Evolutionary conservation across 2,888 invertebrate species (phyloP).

Genomic region (Temnothorax rugatulus): DNA sequence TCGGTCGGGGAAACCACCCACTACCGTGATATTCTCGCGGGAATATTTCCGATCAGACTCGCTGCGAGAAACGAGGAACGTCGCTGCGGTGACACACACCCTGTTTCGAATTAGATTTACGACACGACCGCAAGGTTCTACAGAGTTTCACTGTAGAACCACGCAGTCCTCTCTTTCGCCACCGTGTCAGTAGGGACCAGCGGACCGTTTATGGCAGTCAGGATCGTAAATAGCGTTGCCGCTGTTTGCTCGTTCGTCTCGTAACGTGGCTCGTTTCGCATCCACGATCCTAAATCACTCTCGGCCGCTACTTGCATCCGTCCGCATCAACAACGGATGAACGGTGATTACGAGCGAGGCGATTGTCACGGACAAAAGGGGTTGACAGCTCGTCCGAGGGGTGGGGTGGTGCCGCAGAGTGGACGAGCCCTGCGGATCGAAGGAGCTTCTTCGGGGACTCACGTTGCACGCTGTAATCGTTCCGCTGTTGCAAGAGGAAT

Average conservation of each 20-base stretch:
- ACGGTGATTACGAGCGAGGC: conserved; percentile 71
- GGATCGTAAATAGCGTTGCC: conserved; percentile 69
- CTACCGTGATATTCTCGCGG: neutral
- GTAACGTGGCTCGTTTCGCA: conserved; percentile 68
- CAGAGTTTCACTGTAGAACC: conserved; percentile 33
- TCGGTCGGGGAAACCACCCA: conserved; percentile 5
- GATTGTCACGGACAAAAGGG: conserved; percentile 66
- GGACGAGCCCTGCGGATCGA: conserved; percentile 36
- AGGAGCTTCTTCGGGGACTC: conserved; percentile 32
- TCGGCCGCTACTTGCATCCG: conserved; percentile 57
- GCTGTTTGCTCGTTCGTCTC: conserved; percentile 52
- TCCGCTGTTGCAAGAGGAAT: conserved; percentile 42
- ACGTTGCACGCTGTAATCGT: conserved; percentile 62
- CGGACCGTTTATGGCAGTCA: conserved; percentile 65
- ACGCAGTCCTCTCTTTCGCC: conserved; percentile 29
- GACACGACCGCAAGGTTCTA: conserved; percentile 38
- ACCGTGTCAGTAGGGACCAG: conserved; percentile 26
- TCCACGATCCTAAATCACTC: conserved; percentile 74
- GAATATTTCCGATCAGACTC: conserved; percentile 38
- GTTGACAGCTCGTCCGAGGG: conserved; percentile 37
- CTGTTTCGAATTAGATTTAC: conserved; percentile 73
- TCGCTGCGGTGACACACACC: conserved; percentile 13
- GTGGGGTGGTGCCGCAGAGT: neutral
- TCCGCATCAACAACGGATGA: conserved; percentile 34
- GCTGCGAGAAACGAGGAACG: neutral